Percentiles rank a stretch among this genome's conserved stretches.
Conservation (phyloP, 2,888 invertebrate genomes). For the Baccha elongata region DNA sequence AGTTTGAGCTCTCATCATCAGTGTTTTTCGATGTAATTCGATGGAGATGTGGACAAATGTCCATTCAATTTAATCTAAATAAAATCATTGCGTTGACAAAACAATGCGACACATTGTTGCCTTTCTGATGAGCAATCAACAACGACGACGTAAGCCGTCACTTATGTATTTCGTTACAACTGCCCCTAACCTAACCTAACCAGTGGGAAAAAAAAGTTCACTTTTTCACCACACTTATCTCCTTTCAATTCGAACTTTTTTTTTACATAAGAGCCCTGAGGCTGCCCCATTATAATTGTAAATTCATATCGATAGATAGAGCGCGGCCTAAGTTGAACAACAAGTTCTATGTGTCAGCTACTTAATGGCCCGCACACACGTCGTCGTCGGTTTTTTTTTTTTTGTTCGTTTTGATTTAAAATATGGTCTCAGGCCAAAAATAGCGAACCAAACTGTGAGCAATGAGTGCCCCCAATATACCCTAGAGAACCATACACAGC, state of each 20-base stretch:
- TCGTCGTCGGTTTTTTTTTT: neutral
- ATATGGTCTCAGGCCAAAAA: slow-evolving; percentile 14
- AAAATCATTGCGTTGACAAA: no score
- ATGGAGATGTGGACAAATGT: no score
- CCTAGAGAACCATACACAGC: slow-evolving; percentile 33
- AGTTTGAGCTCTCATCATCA: no score
- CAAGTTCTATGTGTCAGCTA: slow-evolving; percentile 46
- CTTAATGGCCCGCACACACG: slow-evolving; percentile 40
- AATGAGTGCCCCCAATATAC: slow-evolving; percentile 37
- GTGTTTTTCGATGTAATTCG: no score
- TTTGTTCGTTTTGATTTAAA: neutral
- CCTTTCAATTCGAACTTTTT: slow-evolving; percentile 12
- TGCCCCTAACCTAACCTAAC: neutral
- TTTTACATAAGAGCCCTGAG: slow-evolving; percentile 37
- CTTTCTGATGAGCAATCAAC: neutral
- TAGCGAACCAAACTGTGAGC: neutral
- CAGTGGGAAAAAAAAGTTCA: neutral
- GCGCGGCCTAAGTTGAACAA: slow-evolving; percentile 21
- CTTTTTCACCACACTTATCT: neutral
- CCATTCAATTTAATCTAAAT: no score
- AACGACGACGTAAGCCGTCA: neutral
- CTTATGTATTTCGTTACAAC: neutral
- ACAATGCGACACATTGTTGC: neutral
- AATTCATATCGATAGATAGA: slow-evolving; percentile 33
- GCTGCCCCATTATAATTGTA: slow-evolving; percentile 49